Conservation (phyloP, 1,140 invertebrate species). For the Gryon sp. region DNA sequence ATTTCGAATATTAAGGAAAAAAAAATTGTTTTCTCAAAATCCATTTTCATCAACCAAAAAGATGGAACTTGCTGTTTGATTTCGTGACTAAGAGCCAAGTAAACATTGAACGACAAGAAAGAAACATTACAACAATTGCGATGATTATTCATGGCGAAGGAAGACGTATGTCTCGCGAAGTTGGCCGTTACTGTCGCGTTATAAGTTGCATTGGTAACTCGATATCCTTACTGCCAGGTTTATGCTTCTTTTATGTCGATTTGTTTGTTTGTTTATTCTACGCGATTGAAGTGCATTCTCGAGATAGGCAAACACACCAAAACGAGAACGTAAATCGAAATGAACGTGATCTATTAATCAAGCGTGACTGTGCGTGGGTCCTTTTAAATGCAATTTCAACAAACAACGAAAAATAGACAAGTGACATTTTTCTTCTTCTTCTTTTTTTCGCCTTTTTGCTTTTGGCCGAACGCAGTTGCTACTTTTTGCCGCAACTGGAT, state of each 20-base stretch:
- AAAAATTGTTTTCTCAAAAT: too few species aligned
- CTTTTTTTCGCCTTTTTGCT: too few species aligned
- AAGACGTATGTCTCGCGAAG: conserved; percentile 41
- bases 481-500: conserved; percentile 6
- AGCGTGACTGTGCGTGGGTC: conserved; percentile 20
- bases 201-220: conserved; percentile 38
- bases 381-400: not conserved
- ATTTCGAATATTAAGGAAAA: too few species aligned
- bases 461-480: too few species aligned
- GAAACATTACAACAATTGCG: conserved; percentile 36
- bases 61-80: too few species aligned
- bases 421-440: too few species aligned
- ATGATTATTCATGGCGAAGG: conserved; percentile 42
- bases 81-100: too few species aligned
- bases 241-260: conserved; percentile 20
- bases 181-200: conserved; percentile 26
- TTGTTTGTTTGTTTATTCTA: conserved; percentile 20
- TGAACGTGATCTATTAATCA: conserved; percentile 42
- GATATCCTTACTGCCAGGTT: conserved; percentile 20
- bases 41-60: too few species aligned
- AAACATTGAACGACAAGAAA: conserved; percentile 14
- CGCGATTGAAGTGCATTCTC: conserved; percentile 4
- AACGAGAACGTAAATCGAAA: not conserved
- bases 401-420: not conserved
- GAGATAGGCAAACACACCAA: not conserved